Conservation (phyloP, 2,797 vertebrate genomes). For the Artibeus lituratus region DNA sequence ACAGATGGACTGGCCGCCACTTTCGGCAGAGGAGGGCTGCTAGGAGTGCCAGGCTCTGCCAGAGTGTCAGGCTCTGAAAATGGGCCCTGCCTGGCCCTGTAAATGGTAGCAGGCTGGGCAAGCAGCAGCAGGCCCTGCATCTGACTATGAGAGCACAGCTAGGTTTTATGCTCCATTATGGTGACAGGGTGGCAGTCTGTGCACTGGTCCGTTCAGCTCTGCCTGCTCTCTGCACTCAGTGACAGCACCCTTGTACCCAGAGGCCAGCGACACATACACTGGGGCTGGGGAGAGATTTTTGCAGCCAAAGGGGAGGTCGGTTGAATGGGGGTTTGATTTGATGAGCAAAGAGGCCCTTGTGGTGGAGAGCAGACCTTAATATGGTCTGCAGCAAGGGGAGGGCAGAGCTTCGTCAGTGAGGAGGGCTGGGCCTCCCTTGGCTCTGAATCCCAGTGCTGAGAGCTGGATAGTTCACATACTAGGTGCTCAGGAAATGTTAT, state of each 20-base stretch:
- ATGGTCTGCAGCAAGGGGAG: neutral
- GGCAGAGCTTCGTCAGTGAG: neutral
- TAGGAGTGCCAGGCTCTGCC: neutral
- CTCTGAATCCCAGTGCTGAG: rapidly evolving
- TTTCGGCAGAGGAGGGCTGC: neutral
- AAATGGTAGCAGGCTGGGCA: neutral
- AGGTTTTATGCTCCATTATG: neutral
- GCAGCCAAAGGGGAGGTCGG: neutral
- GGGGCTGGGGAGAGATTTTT: neutral
- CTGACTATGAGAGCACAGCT: neutral
- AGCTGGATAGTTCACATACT: neutral
- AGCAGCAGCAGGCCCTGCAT: too few species aligned
- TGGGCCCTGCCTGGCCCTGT: neutral
- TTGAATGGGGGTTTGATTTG: neutral
- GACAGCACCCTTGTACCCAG: neutral
- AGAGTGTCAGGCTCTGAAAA: neutral
- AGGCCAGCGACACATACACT: neutral
- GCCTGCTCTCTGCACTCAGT: neutral
- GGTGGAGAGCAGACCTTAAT: neutral
- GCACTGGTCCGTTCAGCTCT: neutral
- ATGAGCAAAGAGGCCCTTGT: neutral
- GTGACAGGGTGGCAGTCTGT: neutral
- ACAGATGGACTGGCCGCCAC: neutral
- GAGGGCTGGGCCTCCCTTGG: neutral
- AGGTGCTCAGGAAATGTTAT: neutral